Evolutionary conservation across 2,888 invertebrate species (phyloP), one percentile per base, ranked within the genome.

Genomic region (Orchesellides sinensis): DNA sequence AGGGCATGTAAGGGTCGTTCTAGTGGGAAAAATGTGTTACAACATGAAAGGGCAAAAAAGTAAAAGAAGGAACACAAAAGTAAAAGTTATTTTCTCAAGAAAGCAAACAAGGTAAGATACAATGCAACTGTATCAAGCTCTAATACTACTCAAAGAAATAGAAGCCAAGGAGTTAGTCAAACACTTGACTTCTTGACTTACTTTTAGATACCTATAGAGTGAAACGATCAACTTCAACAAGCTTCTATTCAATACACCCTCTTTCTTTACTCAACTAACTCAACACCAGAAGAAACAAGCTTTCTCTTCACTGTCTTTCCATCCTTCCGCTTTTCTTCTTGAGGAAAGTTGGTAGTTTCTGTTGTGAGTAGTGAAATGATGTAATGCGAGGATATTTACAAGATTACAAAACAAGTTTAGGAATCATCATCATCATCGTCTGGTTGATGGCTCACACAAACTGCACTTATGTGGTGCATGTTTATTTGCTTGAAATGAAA

Each of bases 181-280:
- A 40, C 63, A 35, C 63, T 63, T 40, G 35, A 63, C 63, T 63
- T 8, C 35, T 40, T 63, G 63, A 63, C 63, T 63, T 40, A 25
- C 40, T 25, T 35, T n/a, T n/a, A n/a, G n/a, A n/a, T n/a, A n/a
- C n/a, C n/a, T n/a, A n/a, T n/a, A n/a, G 21, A 63, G 61, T 29
- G 61, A 59, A 59, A 27, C 21, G 59, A 59, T 59, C 59, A 59
- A 27, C 59, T 49, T 49, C n/a, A n/a, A n/a, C n/a, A n/a, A n/a
- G n/a, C n/a, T n/a, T n/a, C n/a, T n/a, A n/a, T n/a, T n/a, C n/a
- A n/a, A n/a, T n/a, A n/a, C n/a, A n/a, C n/a, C n/a, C n/a, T n/a
- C n/a, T n/a, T n/a, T n/a, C n/a, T n/a, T n/a, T n/a, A n/a, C n/a
- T n/a, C n/a, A n/a, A n/a, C n/a, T n/a, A n/a, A n/a, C n/a, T n/a